These are phyloP conservation scores for Lipophrys pholis DNA, from an alignment of 2,113 vertebrate species.

Conservation along the genomic window DNA sequence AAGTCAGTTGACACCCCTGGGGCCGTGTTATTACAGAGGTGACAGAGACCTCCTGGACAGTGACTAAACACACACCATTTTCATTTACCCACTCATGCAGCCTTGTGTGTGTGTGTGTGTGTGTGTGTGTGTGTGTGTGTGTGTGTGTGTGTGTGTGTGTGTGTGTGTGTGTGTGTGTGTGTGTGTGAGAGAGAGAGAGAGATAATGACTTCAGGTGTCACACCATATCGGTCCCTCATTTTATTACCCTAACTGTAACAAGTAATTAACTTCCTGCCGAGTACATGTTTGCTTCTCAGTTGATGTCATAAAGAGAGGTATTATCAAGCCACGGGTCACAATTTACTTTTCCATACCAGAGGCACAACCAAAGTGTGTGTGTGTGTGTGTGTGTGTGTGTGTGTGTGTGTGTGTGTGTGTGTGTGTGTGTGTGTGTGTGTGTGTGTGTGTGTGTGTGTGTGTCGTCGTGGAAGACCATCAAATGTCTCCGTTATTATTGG, in stretches of 20 bases:
- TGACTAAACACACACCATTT: slow-evolving; percentile 63
- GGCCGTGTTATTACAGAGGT: slow-evolving; percentile 61
- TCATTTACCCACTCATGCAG: slow-evolving; percentile 61
- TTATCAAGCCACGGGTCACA: slow-evolving; percentile 49
- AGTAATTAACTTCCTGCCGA: slow-evolving; percentile 78
- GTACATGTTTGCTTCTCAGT: slow-evolving; percentile 70
- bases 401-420: neutral
- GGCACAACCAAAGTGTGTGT: slow-evolving; percentile 16
- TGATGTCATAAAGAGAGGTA: slow-evolving; percentile 66
- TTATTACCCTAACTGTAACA: slow-evolving; percentile 74
- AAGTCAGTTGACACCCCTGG: slow-evolving; percentile 53
- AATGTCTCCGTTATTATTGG: slow-evolving; percentile 8
- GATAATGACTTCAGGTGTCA: slow-evolving; percentile 75
- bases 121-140: neutral
- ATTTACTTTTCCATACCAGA: slow-evolving; percentile 59
- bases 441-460: slow-evolving; percentile 13
- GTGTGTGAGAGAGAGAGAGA: neutral
- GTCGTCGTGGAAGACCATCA: too few relatives aligned
- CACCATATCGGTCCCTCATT: slow-evolving; percentile 65
- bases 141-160: slow-evolving; percentile 14
- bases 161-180: slow-evolving; percentile 12
- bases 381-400: slow-evolving; percentile 27
- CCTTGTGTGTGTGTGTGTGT: too few relatives aligned
- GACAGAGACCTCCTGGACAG: slow-evolving; percentile 69
- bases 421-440: slow-evolving; percentile 27